phyloP scores from a whole-genome alignment of 2,888 invertebrate genomes.

The Lordiphosa andalusiaca region DNA sequence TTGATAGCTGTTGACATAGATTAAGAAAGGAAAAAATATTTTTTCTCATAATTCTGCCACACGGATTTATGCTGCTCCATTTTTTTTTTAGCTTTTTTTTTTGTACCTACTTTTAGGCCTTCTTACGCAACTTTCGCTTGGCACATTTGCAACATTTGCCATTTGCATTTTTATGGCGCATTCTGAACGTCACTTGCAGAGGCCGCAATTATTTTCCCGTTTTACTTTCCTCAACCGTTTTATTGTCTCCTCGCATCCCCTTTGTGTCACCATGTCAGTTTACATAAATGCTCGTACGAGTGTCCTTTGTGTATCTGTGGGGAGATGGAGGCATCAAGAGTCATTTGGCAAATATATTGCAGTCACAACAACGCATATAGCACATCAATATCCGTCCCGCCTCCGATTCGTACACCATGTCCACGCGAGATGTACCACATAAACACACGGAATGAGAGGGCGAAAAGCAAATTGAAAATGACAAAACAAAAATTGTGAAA shows the following conservation, averaged over 20 bases:
- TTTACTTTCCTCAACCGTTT: conserved; percentile 34
- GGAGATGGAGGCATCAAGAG: conserved; percentile 31
- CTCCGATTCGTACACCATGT: conserved; percentile 8
- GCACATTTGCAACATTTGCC: conserved; percentile 34
- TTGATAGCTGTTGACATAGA: conserved; percentile 17
- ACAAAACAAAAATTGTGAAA: conserved; percentile 58
- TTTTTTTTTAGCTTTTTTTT: conserved; percentile 16
- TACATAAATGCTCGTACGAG: no score
- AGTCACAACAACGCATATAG: conserved; percentile 40
- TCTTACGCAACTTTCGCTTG: conserved; percentile 21
- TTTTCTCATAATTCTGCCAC: conserved; percentile 8
- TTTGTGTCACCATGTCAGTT: conserved; percentile 4
- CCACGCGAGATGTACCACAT: conserved; percentile 26
- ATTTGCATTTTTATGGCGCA: conserved; percentile 59
- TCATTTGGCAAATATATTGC: conserved; percentile 47
- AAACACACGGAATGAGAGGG: conserved; percentile 31
- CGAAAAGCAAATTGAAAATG: conserved; percentile 56
- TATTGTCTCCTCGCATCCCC: conserved; percentile 11
- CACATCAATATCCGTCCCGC: conserved; percentile 41
- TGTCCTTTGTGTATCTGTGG: conserved; percentile 27
- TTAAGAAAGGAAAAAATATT: conserved; percentile 11
- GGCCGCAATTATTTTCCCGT: conserved; percentile 60
- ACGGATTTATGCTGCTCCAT: conserved; percentile 27
- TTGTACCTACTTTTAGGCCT: conserved; percentile 10
- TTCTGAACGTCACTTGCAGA: conserved; percentile 45